phyloP scores from a whole-genome alignment of 1,140 invertebrate species.

The Xylocopa sonorina region DNA sequence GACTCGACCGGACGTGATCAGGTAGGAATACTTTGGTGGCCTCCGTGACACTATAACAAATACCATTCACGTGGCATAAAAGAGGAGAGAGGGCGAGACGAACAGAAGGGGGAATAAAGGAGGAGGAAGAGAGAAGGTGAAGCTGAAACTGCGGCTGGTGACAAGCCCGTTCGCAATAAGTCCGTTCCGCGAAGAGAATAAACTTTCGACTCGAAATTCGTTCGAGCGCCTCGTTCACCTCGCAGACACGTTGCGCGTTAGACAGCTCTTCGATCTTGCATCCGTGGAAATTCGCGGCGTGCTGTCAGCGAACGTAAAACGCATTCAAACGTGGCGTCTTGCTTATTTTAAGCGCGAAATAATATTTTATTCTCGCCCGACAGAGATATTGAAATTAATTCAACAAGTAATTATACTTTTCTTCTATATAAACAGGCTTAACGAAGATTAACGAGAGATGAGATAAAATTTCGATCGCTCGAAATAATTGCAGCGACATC shows the following conservation, averaged over 20 bases:
- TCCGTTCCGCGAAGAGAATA: conserved; percentile 17
- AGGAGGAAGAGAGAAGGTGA: not conserved
- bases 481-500: too few relatives aligned
- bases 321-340: not conserved
- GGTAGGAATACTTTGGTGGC: conserved; percentile 38
- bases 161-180: conserved; percentile 44
- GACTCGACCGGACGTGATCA: conserved; percentile 38
- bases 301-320: not conserved
- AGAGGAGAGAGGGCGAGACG: not conserved
- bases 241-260: not conserved
- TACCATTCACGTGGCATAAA: conserved; percentile 9
- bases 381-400: too few relatives aligned
- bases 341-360: too few relatives aligned
- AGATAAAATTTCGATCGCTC: too few relatives aligned
- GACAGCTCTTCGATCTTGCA: conserved; percentile 39
- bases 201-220: conserved; percentile 39
- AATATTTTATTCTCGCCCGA: too few relatives aligned
- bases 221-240: not conserved
- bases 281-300: not conserved
- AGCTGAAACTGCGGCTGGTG: not conserved
- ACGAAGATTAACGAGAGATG: too few relatives aligned
- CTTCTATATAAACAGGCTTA: too few relatives aligned
- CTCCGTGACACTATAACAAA: conserved; percentile 32
- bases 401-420: too few relatives aligned
- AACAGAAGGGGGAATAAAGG: not conserved